Conservation (phyloP, 2,113 vertebrate species). For the Tenrec ecaudatus region DNA sequence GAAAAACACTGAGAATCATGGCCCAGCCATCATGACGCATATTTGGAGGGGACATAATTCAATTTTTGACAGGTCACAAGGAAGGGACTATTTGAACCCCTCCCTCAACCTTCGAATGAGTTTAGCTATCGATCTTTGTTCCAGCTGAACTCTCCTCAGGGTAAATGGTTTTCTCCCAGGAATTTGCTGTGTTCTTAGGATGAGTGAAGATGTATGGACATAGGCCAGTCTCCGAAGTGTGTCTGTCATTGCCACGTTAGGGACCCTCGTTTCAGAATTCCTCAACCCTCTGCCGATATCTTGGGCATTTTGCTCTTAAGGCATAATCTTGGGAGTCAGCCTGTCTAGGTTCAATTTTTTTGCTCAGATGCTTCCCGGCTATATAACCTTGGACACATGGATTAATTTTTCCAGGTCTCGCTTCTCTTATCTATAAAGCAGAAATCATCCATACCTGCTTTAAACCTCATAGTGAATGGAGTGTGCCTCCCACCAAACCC, state of each 20-base stretch:
- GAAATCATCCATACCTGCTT: neutral
- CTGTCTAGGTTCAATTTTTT: neutral
- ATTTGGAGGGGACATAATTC: no score
- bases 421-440: conserved; percentile 15
- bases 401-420: neutral
- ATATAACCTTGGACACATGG: neutral
- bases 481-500: neutral
- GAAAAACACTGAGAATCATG: no score
- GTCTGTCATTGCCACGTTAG: neutral
- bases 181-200: neutral
- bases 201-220: neutral
- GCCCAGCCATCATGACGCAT: no score
- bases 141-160: conserved; percentile 34
- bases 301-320: neutral
- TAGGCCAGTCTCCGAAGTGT: neutral
- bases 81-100: conserved; percentile 51
- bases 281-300: neutral
- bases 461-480: neutral
- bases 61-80: neutral
- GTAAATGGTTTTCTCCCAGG: neutral
- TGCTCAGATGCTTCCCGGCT: neutral
- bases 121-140: conserved; percentile 61
- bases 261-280: neutral
- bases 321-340: neutral
- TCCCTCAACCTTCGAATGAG: conserved; percentile 58